Evolutionary conservation across 2,113 vertebrate species (phyloP), one percentile per base, ranked within the genome.

Genomic region (Podiceps cristatus): DNA sequence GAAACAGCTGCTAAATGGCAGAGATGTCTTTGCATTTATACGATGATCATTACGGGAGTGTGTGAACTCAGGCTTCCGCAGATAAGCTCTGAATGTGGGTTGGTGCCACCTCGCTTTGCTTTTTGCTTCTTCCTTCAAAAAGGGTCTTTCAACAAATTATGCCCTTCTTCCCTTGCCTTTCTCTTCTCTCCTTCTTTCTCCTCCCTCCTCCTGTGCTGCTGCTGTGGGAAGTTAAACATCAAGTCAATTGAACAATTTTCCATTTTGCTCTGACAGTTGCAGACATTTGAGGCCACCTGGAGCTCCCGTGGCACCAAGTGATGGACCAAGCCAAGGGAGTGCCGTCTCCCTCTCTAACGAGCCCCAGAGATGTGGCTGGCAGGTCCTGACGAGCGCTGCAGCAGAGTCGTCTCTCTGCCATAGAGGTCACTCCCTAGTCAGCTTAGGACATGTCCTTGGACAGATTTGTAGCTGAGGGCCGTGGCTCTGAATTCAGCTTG

Each of bases 1-100:
- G 82, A 83, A 94, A 80, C 79, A 93, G 88, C 86, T 95, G 92
- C 68, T 95, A 59, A 96, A 84, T 71, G 63, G 47, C 71, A 80
- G 72, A 66, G 45, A 67, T 60, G n/a, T 80, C 75, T 90, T 79
- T 66, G 45, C 62, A 79, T 91, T 95, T 90, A 60, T 78, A 94
- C 0, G 2, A 77, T 62, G 76, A 96, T 94, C 86, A 60, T 86
- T 90, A 90, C 66, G 12, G 28, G 42, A 88, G 60, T 50, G 47
- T 45, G 45, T 23, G 64, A 91, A 78, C 83, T 60, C 44, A 28
- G 49, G 42, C 79, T 86, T 44, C 86, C 75, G 68, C 66, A 94
- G 50, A 87, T 22, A 25, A 93, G 29, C 69, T 50, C 18, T 2
- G 50, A 76, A 73, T 23, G 19, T 31, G 42, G 40, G 68, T 81